Conservation (phyloP, 2,113 vertebrate species). For the Casuarius casuarius region DNA sequence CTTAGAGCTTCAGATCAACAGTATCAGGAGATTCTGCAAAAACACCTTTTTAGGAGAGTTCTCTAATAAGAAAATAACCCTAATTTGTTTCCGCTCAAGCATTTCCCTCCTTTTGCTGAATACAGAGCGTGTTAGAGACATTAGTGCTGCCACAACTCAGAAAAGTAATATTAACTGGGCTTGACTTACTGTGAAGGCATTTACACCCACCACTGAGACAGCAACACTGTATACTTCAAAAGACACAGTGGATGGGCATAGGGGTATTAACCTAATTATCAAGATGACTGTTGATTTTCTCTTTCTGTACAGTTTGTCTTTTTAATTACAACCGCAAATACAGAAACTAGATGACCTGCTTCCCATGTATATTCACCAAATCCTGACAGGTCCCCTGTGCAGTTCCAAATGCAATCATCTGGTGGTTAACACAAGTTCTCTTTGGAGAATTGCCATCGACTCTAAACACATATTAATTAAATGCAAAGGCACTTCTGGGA, state of each 20-base stretch:
- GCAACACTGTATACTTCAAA: neutral
- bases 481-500: conserved; percentile 1
- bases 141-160: neutral
- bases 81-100: neutral
- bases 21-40: neutral
- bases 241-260: neutral
- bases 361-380: neutral
- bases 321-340: conserved; percentile 26
- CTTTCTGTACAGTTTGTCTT: conserved; percentile 31
- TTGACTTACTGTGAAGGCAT: neutral
- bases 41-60: neutral
- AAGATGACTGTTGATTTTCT: conserved; percentile 20
- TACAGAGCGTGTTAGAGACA: neutral
- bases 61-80: neutral
- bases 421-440: neutral
- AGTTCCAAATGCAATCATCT: neutral
- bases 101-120: neutral
- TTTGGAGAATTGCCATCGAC: neutral
- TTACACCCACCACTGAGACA: neutral
- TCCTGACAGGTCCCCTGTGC: neutral
- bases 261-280: conserved; percentile 16
- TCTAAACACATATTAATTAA: conserved; percentile 32
- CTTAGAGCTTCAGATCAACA: neutral
- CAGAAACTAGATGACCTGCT: neutral
- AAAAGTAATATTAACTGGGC: neutral